Percentiles rank a stretch among this genome's conserved stretches.
These are phyloP conservation scores for Drosophila testacea DNA, from an alignment of 2,888 invertebrate species.

Conservation along the genomic window DNA sequence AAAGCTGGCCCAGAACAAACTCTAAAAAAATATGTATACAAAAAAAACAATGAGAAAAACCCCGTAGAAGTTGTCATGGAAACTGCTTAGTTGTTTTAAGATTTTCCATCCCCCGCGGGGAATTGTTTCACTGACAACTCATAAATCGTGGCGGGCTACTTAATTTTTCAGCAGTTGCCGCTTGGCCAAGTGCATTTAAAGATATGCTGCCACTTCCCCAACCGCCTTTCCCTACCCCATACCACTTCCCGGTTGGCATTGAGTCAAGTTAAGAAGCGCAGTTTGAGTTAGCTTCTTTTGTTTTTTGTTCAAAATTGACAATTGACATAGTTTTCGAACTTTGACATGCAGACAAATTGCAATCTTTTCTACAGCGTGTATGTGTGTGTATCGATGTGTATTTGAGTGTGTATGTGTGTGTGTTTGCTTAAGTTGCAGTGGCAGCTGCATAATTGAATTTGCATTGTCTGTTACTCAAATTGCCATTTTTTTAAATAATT, in stretches of 20 bases:
- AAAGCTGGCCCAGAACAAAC: slow-evolving; percentile 13
- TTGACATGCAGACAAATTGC: slow-evolving; percentile 50
- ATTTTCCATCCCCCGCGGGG: slow-evolving; percentile 27
- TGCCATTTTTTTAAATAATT: not conserved
- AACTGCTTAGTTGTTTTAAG: slow-evolving; percentile 55
- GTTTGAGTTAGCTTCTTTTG: slow-evolving; percentile 16
- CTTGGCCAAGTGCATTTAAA: slow-evolving; percentile 34
- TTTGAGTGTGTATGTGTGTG: not conserved
- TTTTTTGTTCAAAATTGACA: slow-evolving; percentile 43
- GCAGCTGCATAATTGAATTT: slow-evolving; percentile 27
- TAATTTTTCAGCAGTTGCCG: slow-evolving; percentile 60
- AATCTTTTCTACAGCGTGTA: not conserved
- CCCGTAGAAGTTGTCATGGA: slow-evolving; percentile 31
- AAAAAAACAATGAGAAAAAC: slow-evolving; percentile 8
- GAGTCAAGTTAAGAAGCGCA: slow-evolving; percentile 33
- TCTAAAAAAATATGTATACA: not conserved
- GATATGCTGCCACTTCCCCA: slow-evolving; percentile 6
- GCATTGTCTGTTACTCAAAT: slow-evolving; percentile 6
- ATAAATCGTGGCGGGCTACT: slow-evolving; percentile 64
- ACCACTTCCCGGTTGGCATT: slow-evolving; percentile 18
- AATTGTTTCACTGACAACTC: slow-evolving; percentile 29
- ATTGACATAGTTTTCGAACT: slow-evolving; percentile 58
- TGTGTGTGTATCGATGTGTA: not conserved
- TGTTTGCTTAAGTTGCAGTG: slow-evolving; percentile 1
- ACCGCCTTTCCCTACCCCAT: no score